Evolutionary conservation across 2,888 invertebrate species (phyloP).

Genomic region (Bellardia bayeri): DNA sequence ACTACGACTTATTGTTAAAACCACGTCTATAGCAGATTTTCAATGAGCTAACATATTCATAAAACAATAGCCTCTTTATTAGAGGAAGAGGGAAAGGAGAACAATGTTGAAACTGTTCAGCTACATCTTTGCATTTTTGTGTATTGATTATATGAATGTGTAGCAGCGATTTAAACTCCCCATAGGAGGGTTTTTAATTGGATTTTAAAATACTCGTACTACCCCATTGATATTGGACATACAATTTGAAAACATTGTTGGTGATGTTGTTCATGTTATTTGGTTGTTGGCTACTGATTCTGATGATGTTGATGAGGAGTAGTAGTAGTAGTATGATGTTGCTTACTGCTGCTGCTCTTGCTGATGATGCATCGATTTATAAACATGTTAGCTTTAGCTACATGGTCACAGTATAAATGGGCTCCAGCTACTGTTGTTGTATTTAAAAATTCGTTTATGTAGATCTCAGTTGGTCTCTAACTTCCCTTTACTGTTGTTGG

Average conservation of each 20-base stretch:
- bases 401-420: conserved; percentile 21
- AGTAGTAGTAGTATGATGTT: conserved; percentile 5
- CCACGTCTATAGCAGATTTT: conserved; percentile 41
- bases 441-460: conserved; percentile 65
- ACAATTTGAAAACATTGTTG: conserved; percentile 57
- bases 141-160: conserved; percentile 46
- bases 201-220: conserved; percentile 84
- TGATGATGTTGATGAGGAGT: conserved; percentile 41
- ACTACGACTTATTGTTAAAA: conserved; percentile 52
- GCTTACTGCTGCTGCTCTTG: neutral
- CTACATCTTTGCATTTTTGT: conserved; percentile 28
- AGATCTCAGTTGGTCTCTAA: conserved; percentile 50
- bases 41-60: conserved; percentile 62
- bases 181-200: conserved; percentile 83
- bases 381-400: conserved; percentile 64
- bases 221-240: conserved; percentile 16
- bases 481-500: conserved; percentile 1
- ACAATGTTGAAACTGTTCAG: conserved; percentile 11
- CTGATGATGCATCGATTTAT: conserved; percentile 68
- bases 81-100: neutral
- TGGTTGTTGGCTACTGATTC: conserved; percentile 28
- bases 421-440: conserved; percentile 36
- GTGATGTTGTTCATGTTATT: conserved; percentile 34
- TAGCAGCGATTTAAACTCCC: conserved; percentile 81
- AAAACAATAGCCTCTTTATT: conserved; percentile 62